phyloP scores from a whole-genome alignment of 2,113 vertebrate genomes.

The Limnothrissa miodon region DNA sequence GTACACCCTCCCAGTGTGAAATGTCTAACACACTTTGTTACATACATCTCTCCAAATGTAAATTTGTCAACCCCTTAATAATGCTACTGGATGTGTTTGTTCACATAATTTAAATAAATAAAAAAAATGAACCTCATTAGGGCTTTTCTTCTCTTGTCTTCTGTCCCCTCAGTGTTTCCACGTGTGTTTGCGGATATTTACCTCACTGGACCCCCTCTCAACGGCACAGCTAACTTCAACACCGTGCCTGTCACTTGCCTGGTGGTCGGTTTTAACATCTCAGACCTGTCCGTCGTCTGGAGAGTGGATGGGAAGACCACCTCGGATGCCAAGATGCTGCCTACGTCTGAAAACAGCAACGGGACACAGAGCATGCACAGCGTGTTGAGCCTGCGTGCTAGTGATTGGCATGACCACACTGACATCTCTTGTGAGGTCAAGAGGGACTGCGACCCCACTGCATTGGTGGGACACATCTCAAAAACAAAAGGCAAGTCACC shows the following conservation, averaged over 20 bases:
- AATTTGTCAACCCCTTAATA: background rate
- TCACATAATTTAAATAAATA: no score
- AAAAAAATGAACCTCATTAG: no score
- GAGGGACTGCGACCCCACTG: conserved; percentile 47
- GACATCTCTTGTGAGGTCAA: conserved; percentile 60
- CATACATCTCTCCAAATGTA: background rate
- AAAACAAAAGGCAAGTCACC: conserved; percentile 57
- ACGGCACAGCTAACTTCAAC: conserved; percentile 2
- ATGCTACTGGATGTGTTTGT: no score
- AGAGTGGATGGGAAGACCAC: conserved; percentile 26
- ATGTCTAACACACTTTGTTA: background rate
- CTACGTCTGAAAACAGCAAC: conserved; percentile 45
- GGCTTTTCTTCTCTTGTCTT: background rate
- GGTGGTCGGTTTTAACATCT: conserved; percentile 48
- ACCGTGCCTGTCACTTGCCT: conserved; percentile 59
- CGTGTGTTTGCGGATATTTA: conserved; percentile 46
- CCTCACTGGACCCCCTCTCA: conserved; percentile 46
- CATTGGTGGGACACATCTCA: conserved; percentile 32
- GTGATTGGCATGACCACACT: conserved; percentile 48
- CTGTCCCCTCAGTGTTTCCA: conserved; percentile 52
- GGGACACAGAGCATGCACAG: conserved; percentile 59
- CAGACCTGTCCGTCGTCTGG: conserved; percentile 59
- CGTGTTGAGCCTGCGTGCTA: conserved; percentile 39
- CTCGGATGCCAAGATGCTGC: rapidly evolving
- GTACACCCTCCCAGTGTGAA: no score